phyloP scores from a whole-genome alignment of 2,888 invertebrate genomes.

The Idaea dimidiata region DNA sequence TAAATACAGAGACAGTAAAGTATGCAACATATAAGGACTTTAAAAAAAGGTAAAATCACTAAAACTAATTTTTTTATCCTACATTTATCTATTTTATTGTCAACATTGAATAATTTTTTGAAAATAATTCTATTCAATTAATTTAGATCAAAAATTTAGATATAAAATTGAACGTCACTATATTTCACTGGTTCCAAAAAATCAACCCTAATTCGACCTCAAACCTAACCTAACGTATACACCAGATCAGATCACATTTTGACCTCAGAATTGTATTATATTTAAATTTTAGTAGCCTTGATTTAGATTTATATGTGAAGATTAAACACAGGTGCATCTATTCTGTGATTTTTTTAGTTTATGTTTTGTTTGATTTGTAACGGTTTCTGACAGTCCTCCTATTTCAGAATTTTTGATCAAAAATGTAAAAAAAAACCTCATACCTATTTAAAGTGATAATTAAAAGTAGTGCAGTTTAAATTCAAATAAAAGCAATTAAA shows the following conservation, averaged over 20 bases:
- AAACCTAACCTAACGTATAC: slow-evolving; percentile 41
- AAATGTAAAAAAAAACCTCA: too few relatives aligned
- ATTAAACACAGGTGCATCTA: slow-evolving; percentile 60
- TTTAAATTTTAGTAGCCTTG: slow-evolving; percentile 25
- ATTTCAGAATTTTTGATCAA: too few relatives aligned
- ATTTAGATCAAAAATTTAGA: neutral
- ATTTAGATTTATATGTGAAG: slow-evolving; percentile 53
- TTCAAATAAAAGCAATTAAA: too few relatives aligned
- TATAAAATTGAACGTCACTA: neutral
- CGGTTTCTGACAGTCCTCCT: slow-evolving; percentile 12
- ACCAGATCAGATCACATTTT: slow-evolving; percentile 45
- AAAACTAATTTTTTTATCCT: too few relatives aligned
- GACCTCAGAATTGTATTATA: slow-evolving; percentile 26
- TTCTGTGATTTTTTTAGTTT: slow-evolving; percentile 22
- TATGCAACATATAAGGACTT: too few relatives aligned
- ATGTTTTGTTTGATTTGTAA: slow-evolving; percentile 36
- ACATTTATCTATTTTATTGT: too few relatives aligned
- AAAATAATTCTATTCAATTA: neutral
- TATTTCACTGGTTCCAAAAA: neutral
- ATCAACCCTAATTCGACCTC: slow-evolving; percentile 51
- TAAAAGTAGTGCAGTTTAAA: too few relatives aligned
- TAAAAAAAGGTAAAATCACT: too few relatives aligned
- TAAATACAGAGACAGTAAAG: too few relatives aligned
- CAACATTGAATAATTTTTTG: neutral
- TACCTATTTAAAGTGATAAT: too few relatives aligned